Base-by-base conservation (phyloP, 2,888 invertebrate genomes). In the Aspidapion aeneum region DNA sequence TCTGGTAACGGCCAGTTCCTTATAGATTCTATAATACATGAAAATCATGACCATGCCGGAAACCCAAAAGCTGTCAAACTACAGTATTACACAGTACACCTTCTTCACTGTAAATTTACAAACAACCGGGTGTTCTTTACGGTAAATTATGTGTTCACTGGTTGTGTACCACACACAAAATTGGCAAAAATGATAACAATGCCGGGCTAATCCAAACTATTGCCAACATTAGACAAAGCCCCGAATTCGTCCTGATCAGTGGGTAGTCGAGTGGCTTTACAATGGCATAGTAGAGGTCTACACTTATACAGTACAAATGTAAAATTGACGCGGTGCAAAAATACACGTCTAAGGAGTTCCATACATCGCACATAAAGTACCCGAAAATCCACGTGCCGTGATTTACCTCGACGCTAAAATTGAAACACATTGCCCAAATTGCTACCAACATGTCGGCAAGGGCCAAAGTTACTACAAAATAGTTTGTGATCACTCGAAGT, bases 141-240 rank as follows among this genome's bases (percentile, higher is more conserved):
- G 82, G 77, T 86, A 89, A 70, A 84, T 83, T 68, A 92, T 81
- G 75, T 94, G 92, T 68, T 92, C 91, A 18, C 85, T 83, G 0
- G 96, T 96, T 0, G 96, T 94, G 79, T 97, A 97, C 91, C 96
- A 94, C 21, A 94, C 96, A 82, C 78, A 96, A 96, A 63, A 98
- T 96, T 2, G 97, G 97, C 17, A 96, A 86, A 78, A 96, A 96
- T 1, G 96, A 96, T 62, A 98, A 92, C 63, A 96, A 81, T 0
- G 93, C 93, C 0, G 97, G 96, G 67, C 94, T 88, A 73, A 93
- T 89, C 97, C 97, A 98, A 0, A 95, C 96, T 1, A 91, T 89
- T 21, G 91, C 88, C 61, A 95, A 79, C 93, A 94, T 93, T 54
- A 93, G 85, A 1, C 89, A 89, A 0, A 93, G 83, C 49, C 89